Conservation (phyloP, 2,888 invertebrate genomes). For the Maniola hyperantus region DNA sequence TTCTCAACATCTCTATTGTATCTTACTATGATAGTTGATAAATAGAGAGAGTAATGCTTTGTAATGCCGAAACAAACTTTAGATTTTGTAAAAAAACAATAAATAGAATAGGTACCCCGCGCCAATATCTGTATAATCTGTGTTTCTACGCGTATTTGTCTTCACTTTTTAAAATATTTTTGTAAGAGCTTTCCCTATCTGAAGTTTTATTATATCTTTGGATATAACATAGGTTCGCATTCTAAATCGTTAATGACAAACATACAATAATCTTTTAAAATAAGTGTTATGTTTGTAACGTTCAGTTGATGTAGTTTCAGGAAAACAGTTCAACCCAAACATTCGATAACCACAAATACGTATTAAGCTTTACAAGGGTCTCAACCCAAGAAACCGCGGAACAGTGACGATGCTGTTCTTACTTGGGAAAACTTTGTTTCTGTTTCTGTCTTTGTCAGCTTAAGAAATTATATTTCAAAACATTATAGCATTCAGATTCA, state of each 20-base stretch:
- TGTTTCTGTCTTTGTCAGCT: slow-evolving; percentile 58
- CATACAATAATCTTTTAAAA: neutral
- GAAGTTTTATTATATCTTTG: too few relatives aligned
- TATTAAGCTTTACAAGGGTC: slow-evolving; percentile 62
- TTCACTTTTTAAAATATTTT: too few relatives aligned
- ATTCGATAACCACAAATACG: slow-evolving; percentile 66
- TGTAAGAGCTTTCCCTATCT: too few relatives aligned
- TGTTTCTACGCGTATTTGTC: too few relatives aligned
- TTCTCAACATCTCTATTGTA: too few relatives aligned
- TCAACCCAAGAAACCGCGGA: slow-evolving; percentile 50
- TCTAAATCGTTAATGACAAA: neutral
- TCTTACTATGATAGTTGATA: too few relatives aligned
- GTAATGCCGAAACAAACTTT: too few relatives aligned
- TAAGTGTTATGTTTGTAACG: neutral
- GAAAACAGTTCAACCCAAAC: slow-evolving; percentile 41
- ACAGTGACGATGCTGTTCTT: slow-evolving; percentile 65
- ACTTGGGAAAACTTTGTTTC: slow-evolving; percentile 60
- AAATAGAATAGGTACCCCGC: too few relatives aligned
- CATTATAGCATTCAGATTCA: neutral
- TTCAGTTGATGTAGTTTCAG: slow-evolving; percentile 7
- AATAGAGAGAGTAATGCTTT: too few relatives aligned
- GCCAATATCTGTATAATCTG: too few relatives aligned
- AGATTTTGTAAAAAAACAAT: too few relatives aligned
- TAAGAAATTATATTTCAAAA: slow-evolving; percentile 26
- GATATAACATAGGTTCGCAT: neutral